Base-by-base conservation (phyloP, 2,797 vertebrate species). In the Glyptemys insculpta region DNA sequence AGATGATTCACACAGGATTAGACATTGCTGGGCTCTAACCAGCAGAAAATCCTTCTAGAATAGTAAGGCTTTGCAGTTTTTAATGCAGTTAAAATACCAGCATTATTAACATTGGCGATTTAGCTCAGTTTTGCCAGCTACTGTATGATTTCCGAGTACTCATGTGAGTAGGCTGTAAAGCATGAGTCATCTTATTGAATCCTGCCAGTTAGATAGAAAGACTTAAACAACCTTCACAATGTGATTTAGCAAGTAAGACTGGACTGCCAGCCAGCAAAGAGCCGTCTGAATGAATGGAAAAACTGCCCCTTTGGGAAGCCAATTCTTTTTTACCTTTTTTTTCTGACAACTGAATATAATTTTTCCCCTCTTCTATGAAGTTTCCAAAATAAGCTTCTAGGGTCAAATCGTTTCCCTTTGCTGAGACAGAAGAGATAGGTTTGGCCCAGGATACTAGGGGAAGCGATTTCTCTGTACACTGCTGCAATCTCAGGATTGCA, bases 151-250 rank as follows among this genome's bases (percentile, higher is more conserved):
- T 92, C 92, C 81, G 59, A 87, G 50, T 92, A 87, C 81, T n/a
- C 47, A 34, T 83, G 47, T 84, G 89, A 95, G 53, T 91, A 86
- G 85, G 25, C 92, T 95, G 10, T 96, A 95, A 96, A 95, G 53
- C 53, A 74, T 96, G 95, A 97, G 56, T 94, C 94, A 95, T 91
- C 44, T 83, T 93, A 95, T 31, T 2, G 81, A 74, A 84, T 95
- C 82, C 88, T 92, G 31, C 78, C 86, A 53, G 65, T 85, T 88
- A 94, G 89, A 96, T 90, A 85, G n/a, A 90, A 92, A 83, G 81
- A 85, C 12, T 96, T 95, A 79, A 1, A 25, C 84, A 85, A 84
- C 90, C 91, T 95, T 94, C 94, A 91, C 87, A 96, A 94, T 94
- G 37, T 87, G 86, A 95, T 92, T 81, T 21, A 86, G 56, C 68